phyloP scores from a whole-genome alignment of 1,140 invertebrate genomes.

The Ceratina australensis region DNA sequence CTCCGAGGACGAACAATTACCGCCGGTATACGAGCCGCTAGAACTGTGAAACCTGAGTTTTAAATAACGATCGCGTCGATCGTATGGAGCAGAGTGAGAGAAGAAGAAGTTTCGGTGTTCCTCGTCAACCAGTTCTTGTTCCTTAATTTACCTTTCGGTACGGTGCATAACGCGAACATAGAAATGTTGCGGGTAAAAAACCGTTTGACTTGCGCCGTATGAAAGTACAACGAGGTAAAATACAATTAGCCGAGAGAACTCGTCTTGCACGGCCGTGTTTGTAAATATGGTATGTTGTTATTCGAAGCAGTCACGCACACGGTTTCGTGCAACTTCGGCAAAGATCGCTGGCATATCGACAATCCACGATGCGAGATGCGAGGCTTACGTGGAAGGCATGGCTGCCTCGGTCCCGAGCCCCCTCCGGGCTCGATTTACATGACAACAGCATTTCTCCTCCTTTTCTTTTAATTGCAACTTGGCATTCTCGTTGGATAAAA shows the following conservation, averaged over 20 bases:
- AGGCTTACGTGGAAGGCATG: conserved; percentile 66
- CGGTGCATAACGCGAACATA: background rate
- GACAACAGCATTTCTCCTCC: conserved; percentile 27
- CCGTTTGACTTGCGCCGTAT: conserved; percentile 17
- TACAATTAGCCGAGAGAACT: conserved; percentile 66
- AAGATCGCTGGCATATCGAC: conserved; percentile 66
- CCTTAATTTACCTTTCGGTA: background rate
- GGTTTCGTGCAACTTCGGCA: conserved; percentile 68
- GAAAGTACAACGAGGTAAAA: conserved; percentile 45
- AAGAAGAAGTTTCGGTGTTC: conserved; percentile 21
- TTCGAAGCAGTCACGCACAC: conserved; percentile 49
- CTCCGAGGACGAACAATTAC: conserved; percentile 70
- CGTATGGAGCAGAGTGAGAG: background rate
- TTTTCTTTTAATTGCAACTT: background rate
- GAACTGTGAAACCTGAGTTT: conserved; percentile 60
- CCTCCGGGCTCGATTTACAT: conserved; percentile 24
- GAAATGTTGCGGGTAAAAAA: conserved; percentile 16
- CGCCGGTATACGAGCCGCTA: conserved; percentile 64
- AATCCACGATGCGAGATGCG: conserved; percentile 9
- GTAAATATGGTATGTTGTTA: conserved; percentile 73
- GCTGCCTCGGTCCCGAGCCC: conserved; percentile 30
- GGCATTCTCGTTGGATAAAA: conserved; percentile 3
- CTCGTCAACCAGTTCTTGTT: conserved; percentile 14
- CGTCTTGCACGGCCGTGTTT: conserved; percentile 75
- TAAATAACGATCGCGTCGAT: background rate